Base-by-base conservation (phyloP, 2,888 invertebrate genomes). In the Leptinotarsa tumamoca region DNA sequence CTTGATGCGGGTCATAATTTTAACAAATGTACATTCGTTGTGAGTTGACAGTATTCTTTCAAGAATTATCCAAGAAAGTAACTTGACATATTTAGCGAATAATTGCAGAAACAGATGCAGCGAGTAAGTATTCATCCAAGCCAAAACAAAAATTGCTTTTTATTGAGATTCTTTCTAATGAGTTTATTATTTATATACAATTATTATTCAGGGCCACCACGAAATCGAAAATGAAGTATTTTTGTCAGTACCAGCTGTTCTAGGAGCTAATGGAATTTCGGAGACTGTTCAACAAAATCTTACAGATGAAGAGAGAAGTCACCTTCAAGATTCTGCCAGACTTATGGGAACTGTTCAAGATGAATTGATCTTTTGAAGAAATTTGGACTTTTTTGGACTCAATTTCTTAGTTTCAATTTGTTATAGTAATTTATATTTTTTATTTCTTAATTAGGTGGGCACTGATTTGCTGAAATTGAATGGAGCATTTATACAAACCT, bases 151-250 rank as follows among this genome's bases (percentile, higher is more conserved):
- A 49, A 50, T 63, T 71, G 21, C 23, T 61, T 50, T 50, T 50
- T 63, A 49, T 27, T 4, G n/a, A n/a, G 14, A 23, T 49, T 15
- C 4, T 56, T 54, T 21, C 10, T 14, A 33, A 15, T 17, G 23
- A 54, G 21, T 70, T 33, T 4, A 67, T 74, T 70, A 63, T 58
- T 49, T 21, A 18, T 0, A 13, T 43, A 13, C 0, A 3, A 43
- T 43, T 43, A 43, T 43, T 43, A 7, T 88, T 23, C 87, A 97
- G 96, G 96, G 95, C 67, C 90, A 93, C 83, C 95, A 96, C 85
- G 95, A 94, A 23, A 94, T 97, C 80, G 90, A 92, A 0, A 91
- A 94, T 52, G 96, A 97, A 79, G 95, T 97, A 15, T 97, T 94
- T 88, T 90, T 97, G 70, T 97, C 97, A 0, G 88, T 97, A 76